Evolutionary conservation across 2,113 vertebrate species (phyloP), one percentile per base, ranked within the genome.

Genomic region (Thalassoma bifasciatum): DNA sequence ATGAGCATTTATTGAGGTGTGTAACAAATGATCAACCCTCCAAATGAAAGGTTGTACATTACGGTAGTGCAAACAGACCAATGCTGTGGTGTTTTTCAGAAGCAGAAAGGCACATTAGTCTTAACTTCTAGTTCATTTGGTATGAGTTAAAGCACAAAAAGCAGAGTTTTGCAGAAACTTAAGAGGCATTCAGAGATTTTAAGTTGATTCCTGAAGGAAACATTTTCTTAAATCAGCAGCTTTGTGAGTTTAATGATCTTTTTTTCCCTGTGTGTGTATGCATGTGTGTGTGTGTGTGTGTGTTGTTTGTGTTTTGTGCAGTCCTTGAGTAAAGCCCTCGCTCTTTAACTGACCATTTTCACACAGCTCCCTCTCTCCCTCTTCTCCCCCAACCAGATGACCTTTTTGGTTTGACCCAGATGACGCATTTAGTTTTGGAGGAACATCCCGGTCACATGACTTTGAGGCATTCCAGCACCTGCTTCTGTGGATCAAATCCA

Each of bases 381-480:
- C 72, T 68, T 63, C 36, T 54, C 85, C 78, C 89, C 85, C 76
- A 57, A 50, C 82, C 23, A 64, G 79, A 70, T 90, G 91, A 93
- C 91, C 91, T 93, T 93, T 92, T 89, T 89, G 83, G 83, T 89
- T 88, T 88, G 90, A 92, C 89, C 91, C 90, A 86, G 66, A 91
- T 93, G 92, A 93, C 88, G 77, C 88, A 90, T 91, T 91, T 91
- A 88, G 92, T 91, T 92, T 46, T 92, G 86, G 84, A 93, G 90
- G 86, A 91, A 89, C 87, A 90, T 92, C 79, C 86, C 66, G 67
- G 90, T 93, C 92, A 93, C 82, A 72, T 93, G 92, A 93, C 83
- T 60, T 30, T 17, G 10, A 85, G 79, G 86, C 85, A 90, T 89
- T 87, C 86, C 82, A 90, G 88, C 93, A 93, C 93, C 93, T 94